Conservation (phyloP, 1,140 invertebrate species). For the Helicoverpa armigera region DNA sequence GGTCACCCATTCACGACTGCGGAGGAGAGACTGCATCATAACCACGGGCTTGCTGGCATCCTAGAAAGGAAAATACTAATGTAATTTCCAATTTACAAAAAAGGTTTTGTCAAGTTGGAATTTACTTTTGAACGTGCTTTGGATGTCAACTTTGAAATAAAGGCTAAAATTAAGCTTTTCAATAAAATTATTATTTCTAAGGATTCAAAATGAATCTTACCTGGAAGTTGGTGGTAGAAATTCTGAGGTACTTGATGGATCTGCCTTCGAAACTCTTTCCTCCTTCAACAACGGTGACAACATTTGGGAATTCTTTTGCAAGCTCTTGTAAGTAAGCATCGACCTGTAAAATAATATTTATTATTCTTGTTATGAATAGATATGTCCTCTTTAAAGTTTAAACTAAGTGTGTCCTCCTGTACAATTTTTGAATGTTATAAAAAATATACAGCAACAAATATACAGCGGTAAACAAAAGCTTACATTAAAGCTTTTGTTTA, state of each 20-base stretch:
- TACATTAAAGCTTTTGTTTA: constrained; percentile 13
- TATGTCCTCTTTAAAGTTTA: background rate
- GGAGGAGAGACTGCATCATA: constrained; percentile 87
- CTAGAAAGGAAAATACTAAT: constrained; percentile 24
- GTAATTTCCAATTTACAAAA: too few relatives aligned
- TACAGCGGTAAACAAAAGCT: too few relatives aligned
- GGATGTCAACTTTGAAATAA: too few relatives aligned
- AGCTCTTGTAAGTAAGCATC: constrained; percentile 81
- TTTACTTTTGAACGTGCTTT: too few relatives aligned
- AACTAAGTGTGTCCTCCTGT: too few relatives aligned
- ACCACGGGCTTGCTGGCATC: constrained; percentile 84
- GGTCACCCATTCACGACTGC: constrained; percentile 89
- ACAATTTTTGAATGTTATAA: too few relatives aligned
- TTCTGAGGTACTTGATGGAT: constrained; percentile 82
- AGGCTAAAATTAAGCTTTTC: too few relatives aligned
- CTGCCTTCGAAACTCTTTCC: constrained; percentile 82
- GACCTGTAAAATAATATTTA: constrained; percentile 72
- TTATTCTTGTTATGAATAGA: background rate
- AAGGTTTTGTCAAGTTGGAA: too few relatives aligned
- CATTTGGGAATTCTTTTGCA: constrained; percentile 72
- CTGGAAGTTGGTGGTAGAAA: constrained; percentile 87
- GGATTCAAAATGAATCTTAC: constrained; percentile 29
- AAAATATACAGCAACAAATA: background rate
- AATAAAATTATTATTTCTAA: too few relatives aligned
- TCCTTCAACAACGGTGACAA: constrained; percentile 74